Percentiles rank a stretch among this genome's conserved stretches.
phyloP scores from a whole-genome alignment of 2,888 invertebrate species.

The Heliconius sara region DNA sequence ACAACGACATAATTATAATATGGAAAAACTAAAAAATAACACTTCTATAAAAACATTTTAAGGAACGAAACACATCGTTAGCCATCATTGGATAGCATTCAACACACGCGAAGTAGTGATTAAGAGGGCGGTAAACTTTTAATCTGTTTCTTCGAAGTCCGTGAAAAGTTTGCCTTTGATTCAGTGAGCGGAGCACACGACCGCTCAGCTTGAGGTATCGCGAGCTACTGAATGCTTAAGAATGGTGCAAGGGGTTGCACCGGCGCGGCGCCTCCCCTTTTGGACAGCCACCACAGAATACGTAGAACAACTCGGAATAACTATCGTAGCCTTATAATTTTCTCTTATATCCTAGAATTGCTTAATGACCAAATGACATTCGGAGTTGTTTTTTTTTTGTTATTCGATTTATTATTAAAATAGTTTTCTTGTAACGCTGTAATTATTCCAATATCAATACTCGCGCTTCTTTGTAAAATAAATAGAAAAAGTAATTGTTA shows the following conservation, averaged over 20 bases:
- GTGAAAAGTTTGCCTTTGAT: constrained; percentile 76
- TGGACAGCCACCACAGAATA: constrained; percentile 60
- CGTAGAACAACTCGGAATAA: constrained; percentile 64
- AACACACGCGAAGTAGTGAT: constrained; percentile 78
- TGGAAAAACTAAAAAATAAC: constrained; percentile 44
- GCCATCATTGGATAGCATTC: constrained; percentile 64
- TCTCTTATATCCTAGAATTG: constrained; percentile 36
- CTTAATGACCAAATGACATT: constrained; percentile 8
- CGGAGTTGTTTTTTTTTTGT: neutral
- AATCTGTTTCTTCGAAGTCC: constrained; percentile 67
- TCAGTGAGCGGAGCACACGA: constrained; percentile 55
- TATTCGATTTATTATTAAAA: constrained; percentile 3
- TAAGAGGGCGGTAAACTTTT: constrained; percentile 66
- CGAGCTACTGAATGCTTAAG: constrained; percentile 65
- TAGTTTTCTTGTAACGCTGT: neutral
- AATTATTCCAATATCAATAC: neutral
- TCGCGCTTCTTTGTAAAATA: neutral
- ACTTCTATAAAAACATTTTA: constrained; percentile 51
- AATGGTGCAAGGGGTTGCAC: constrained; percentile 60
- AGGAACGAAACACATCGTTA: constrained; percentile 65
- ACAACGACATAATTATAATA: constrained; percentile 39
- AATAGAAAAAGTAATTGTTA: neutral
- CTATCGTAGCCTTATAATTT: constrained; percentile 53
- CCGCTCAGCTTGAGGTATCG: constrained; percentile 58
- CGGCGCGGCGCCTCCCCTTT: constrained; percentile 67